phyloP scores from a whole-genome alignment of 2,888 invertebrate species.

The Seira musarum region DNA sequence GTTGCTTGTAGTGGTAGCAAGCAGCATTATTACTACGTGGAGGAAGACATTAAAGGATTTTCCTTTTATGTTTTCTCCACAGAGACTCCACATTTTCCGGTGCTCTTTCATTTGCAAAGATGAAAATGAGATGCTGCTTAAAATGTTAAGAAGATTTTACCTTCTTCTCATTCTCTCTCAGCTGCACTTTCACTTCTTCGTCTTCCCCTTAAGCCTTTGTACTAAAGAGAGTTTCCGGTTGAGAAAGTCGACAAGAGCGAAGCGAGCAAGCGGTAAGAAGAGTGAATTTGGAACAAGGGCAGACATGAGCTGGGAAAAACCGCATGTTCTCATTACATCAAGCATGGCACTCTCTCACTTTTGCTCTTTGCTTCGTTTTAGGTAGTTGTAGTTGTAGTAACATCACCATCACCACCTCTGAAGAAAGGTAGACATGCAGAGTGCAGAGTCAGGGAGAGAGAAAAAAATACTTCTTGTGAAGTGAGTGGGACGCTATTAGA shows the following conservation, averaged over 20 bases:
- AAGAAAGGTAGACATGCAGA: not conserved
- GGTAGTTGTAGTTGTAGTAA: no score
- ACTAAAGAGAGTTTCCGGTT: constrained; percentile 33
- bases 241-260: not conserved
- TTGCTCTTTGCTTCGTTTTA: no score
- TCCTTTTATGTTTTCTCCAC: constrained; percentile 8
- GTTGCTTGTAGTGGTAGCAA: not conserved
- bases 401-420: no score
- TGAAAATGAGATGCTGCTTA: not conserved
- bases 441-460: constrained; percentile 9
- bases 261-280: no score
- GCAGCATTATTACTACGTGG: no score
- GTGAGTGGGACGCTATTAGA: constrained; percentile 21
- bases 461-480: not conserved
- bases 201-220: constrained; percentile 11
- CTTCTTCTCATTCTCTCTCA: constrained; percentile 8
- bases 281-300: not conserved
- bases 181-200: no score
- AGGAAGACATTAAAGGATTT: not conserved
- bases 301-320: not conserved
- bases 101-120: not conserved
- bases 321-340: not conserved
- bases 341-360: not conserved
- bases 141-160: not conserved
- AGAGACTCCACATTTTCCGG: not conserved